phyloP scores from a whole-genome alignment of 2,888 invertebrate species.

The Arge pagana region DNA sequence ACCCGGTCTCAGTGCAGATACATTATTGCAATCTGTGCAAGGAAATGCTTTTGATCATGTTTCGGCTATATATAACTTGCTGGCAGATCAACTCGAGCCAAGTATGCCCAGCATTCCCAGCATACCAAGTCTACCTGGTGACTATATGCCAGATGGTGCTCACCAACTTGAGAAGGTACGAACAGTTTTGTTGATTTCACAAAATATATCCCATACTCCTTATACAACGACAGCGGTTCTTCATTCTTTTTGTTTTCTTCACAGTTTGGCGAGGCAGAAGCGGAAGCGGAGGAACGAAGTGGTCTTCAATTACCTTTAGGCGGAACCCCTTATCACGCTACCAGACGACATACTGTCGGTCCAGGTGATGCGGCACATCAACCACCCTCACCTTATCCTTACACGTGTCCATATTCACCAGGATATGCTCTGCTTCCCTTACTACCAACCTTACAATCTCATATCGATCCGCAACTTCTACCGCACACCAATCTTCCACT shows the following conservation, averaged over 20 bases:
- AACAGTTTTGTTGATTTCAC: constrained; percentile 4
- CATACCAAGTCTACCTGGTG: constrained; percentile 54
- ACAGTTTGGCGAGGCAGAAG: constrained; percentile 62
- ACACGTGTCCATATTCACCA: constrained; percentile 47
- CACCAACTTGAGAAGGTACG: constrained; percentile 67
- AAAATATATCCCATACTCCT: background rate
- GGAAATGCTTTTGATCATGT: constrained; percentile 89
- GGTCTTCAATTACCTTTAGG: constrained; percentile 49
- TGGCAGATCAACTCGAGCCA: constrained; percentile 75
- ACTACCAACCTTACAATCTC: constrained; percentile 48
- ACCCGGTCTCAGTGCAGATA: constrained; percentile 75
- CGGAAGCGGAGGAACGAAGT: constrained; percentile 54
- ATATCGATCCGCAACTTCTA: constrained; percentile 63
- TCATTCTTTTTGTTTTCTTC: constrained; percentile 21
- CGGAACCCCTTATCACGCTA: constrained; percentile 63
- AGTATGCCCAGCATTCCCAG: constrained; percentile 52
- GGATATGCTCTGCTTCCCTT: constrained; percentile 47
- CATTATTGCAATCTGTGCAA: constrained; percentile 76
- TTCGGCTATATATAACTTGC: constrained; percentile 90
- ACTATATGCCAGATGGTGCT: constrained; percentile 56
- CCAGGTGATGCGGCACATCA: constrained; percentile 88
- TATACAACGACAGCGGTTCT: background rate
- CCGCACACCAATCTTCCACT: constrained; percentile 84
- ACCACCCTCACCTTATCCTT: constrained; percentile 56
- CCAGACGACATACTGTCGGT: constrained; percentile 89